A percentile compares a stretch with the other conserved stretches of the same genome.
These are phyloP conservation scores for Sinosuthora webbiana DNA, from an alignment of 2,113 vertebrate genomes.

Conservation along the genomic window DNA sequence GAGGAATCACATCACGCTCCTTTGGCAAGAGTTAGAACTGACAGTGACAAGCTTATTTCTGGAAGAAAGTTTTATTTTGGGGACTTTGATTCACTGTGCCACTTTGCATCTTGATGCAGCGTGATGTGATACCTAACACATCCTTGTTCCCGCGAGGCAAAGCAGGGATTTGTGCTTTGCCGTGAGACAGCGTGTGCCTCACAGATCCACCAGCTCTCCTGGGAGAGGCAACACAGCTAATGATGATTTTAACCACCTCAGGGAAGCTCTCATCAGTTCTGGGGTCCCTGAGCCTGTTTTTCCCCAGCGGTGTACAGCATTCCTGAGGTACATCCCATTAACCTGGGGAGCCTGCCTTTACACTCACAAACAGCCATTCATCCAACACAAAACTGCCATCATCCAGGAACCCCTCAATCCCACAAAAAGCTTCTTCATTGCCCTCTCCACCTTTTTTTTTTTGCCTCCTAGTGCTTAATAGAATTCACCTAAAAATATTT, in stretches of 20 bases:
- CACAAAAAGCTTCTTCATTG: neutral
- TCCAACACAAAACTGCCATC: neutral
- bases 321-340: neutral
- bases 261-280: neutral
- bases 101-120: neutral
- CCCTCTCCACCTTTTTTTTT: neutral
- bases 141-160: neutral
- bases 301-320: neutral
- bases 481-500: neutral
- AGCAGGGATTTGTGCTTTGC: neutral
- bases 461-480: neutral
- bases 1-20: neutral
- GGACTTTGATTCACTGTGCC: neutral
- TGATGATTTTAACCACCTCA: neutral
- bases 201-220: neutral
- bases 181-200: neutral
- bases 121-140: neutral
- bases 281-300: neutral
- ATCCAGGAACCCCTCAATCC: conserved; percentile 7
- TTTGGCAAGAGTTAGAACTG: neutral
- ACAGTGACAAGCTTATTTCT: conserved; percentile 4
- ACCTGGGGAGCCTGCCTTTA: neutral
- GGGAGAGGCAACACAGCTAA: neutral
- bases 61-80: conserved; percentile 23
- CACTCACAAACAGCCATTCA: neutral